A percentile compares a stretch with the other conserved stretches of the same genome.
Evolutionary conservation across 2,888 invertebrate genomes (phyloP).

Genomic region (Drosophila vallismaia): DNA sequence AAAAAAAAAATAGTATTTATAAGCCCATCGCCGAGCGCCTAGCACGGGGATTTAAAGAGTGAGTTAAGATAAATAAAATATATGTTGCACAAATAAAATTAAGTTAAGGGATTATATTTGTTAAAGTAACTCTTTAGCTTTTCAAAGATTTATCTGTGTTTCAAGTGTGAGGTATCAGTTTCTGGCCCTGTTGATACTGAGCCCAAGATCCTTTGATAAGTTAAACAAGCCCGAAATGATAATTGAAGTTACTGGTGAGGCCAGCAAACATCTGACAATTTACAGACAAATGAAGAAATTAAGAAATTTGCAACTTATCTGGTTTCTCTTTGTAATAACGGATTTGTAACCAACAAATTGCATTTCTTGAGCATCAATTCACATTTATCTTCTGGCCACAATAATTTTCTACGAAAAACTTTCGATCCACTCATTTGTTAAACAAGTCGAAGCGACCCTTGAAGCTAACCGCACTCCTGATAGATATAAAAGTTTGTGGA

Average conservation of each 20-base stretch:
- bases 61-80: not conserved
- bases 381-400: constrained; percentile 38
- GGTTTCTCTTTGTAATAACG: constrained; percentile 14
- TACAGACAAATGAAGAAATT: not conserved
- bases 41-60: too few species aligned
- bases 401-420: constrained; percentile 34
- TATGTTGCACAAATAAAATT: not conserved
- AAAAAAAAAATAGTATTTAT: too few species aligned
- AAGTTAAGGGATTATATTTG: not conserved
- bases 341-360: constrained; percentile 30
- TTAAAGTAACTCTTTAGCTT: not conserved
- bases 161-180: not conserved
- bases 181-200: not conserved
- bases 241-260: not conserved
- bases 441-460: constrained; percentile 45
- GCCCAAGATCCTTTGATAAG: not conserved
- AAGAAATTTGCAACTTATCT: not conserved
- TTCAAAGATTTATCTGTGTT: not conserved
- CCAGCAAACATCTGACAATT: not conserved
- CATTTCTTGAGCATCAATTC: constrained; percentile 37
- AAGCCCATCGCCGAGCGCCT: too few species aligned
- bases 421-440: constrained; percentile 42
- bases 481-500: constrained; percentile 45
- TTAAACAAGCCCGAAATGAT: constrained; percentile 1
- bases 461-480: constrained; percentile 45